phyloP scores from a whole-genome alignment of 2,888 invertebrate species.

The Mimas tiliae region DNA sequence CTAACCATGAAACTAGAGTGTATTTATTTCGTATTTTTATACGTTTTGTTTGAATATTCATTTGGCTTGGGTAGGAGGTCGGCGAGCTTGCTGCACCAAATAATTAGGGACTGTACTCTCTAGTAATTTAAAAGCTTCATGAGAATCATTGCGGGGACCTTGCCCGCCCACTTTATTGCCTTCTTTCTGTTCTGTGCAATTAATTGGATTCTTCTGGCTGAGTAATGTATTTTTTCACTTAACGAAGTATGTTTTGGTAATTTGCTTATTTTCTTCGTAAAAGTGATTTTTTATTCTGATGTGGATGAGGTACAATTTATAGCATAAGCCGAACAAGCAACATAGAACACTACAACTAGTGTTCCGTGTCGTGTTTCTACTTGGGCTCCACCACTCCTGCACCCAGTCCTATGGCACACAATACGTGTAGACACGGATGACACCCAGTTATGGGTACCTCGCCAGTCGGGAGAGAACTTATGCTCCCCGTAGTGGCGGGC shows the following conservation, averaged over 20 bases:
- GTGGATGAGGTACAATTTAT: no score
- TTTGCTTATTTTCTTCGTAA: neutral
- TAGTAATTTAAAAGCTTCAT: slow-evolving; percentile 16
- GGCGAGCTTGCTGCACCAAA: slow-evolving; percentile 23
- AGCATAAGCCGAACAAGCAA: no score
- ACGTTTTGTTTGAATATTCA: slow-evolving; percentile 33
- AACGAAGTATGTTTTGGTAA: neutral
- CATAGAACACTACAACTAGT: no score
- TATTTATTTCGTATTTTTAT: slow-evolving; percentile 33
- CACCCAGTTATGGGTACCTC: no score
- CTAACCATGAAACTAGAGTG: slow-evolving; percentile 46
- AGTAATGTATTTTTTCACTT: neutral
- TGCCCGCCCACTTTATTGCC: slow-evolving; percentile 2
- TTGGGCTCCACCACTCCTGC: no score
- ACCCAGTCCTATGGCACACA: no score
- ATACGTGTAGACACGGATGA: no score
- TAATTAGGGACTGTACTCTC: slow-evolving; percentile 22
- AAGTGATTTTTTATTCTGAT: no score
- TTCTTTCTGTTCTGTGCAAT: slow-evolving; percentile 12
- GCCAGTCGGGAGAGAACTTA: no score
- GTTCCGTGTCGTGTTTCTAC: no score
- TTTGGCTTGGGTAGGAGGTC: slow-evolving; percentile 8
- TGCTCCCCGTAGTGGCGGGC: no score
- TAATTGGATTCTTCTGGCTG: slow-evolving; percentile 17
- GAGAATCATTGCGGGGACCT: neutral